Conservation (phyloP, 2,888 invertebrate species). For the Thymelicus lineola region DNA sequence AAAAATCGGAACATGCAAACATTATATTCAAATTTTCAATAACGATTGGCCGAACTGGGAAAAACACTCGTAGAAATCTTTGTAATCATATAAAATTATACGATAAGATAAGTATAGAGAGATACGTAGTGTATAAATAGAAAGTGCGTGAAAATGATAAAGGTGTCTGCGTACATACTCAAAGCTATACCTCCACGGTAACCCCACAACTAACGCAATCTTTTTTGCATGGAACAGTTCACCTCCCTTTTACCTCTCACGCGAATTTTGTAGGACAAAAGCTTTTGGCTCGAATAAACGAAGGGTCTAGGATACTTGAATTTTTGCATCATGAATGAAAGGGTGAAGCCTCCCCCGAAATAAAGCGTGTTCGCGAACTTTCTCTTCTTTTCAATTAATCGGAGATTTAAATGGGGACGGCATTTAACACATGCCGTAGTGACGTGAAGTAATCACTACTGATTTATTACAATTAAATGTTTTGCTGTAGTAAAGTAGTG, state of each 20-base stretch:
- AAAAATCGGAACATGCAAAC: no score
- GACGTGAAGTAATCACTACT: neutral
- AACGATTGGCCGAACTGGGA: no score
- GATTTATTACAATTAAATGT: neutral
- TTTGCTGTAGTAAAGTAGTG: no score
- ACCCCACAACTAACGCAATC: conserved; percentile 37
- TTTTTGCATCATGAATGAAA: conserved; percentile 34
- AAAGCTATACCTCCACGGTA: conserved; percentile 1
- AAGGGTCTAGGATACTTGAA: conserved; percentile 36
- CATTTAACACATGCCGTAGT: neutral
- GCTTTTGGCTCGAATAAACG: conserved; percentile 39
- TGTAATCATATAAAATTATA: no score
- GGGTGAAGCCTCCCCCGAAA: conserved; percentile 28
- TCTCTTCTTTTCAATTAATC: conserved; percentile 5
- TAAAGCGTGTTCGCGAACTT: conserved; percentile 23
- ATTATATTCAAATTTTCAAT: no score
- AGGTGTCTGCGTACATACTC: conserved; percentile 12
- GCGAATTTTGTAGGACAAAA: conserved; percentile 36
- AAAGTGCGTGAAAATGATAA: conserved; percentile 6
- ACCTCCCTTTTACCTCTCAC: conserved; percentile 35
- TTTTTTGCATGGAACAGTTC: conserved; percentile 36
- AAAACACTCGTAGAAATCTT: no score
- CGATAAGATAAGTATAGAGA: no score
- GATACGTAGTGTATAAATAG: neutral
- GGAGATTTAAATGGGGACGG: conserved; percentile 2